These are phyloP conservation scores for Sycophila texana DNA, from an alignment of 2,888 invertebrate genomes.

Conservation along the genomic window DNA sequence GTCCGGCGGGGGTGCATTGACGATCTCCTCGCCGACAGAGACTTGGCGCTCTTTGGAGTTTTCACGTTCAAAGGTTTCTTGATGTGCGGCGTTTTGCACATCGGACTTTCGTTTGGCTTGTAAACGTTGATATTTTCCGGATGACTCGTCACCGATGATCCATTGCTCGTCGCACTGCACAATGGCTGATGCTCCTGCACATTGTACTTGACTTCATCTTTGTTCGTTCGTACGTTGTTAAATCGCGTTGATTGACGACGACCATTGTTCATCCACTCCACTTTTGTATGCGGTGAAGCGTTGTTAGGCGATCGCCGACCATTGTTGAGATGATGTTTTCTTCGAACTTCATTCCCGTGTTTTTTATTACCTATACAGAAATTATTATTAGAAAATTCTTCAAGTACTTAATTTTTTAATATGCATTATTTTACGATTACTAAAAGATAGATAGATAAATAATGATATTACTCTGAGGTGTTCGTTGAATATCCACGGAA, in stretches of 20 bases:
- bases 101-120: slow-evolving; percentile 59
- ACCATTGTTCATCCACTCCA: slow-evolving; percentile 57
- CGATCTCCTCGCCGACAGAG: slow-evolving; percentile 75
- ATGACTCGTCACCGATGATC: slow-evolving; percentile 23
- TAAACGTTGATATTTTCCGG: slow-evolving; percentile 60
- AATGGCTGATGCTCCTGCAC: background rate
- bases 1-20: slow-evolving; percentile 78
- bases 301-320: slow-evolving; percentile 41
- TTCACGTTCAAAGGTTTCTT: slow-evolving; percentile 79
- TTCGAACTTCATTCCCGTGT: slow-evolving; percentile 10
- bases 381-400: background rate
- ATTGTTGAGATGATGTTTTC: slow-evolving; percentile 43
- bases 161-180: slow-evolving; percentile 6
- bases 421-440: background rate
- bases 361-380: slow-evolving; percentile 12
- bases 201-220: slow-evolving; percentile 25
- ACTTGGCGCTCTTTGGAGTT: slow-evolving; percentile 78
- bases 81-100: slow-evolving; percentile 77
- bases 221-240: slow-evolving; percentile 24
- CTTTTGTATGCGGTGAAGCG: slow-evolving; percentile 60
- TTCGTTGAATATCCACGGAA: slow-evolving; percentile 35
- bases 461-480: slow-evolving; percentile 35
- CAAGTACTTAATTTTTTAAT: background rate
- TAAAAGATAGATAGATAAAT: background rate
- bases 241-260: slow-evolving; percentile 42